Evolutionary conservation across 2,797 vertebrate genomes (phyloP).

Genomic region (Helicolenus hilgendorfi): DNA sequence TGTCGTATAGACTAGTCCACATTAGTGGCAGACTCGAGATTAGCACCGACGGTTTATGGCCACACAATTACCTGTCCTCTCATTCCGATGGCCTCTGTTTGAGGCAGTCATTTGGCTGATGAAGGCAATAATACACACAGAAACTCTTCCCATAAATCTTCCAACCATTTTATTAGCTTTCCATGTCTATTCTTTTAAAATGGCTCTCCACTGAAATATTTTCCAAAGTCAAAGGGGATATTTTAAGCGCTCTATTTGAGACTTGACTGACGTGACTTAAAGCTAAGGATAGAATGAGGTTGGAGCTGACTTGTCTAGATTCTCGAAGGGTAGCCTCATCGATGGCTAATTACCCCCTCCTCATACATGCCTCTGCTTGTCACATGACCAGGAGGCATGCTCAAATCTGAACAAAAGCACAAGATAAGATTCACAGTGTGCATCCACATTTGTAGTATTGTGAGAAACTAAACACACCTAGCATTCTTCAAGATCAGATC

Average conservation of each 20-base stretch:
- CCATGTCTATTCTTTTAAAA: background rate
- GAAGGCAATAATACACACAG: constrained; percentile 6
- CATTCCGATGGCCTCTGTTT: constrained; percentile 48
- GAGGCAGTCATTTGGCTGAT: constrained; percentile 65
- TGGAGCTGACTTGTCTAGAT: background rate
- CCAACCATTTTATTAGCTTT: constrained; percentile 17
- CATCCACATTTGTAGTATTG: background rate
- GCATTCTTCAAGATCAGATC: background rate
- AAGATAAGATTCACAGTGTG: background rate
- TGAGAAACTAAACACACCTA: background rate
- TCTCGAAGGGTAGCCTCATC: background rate
- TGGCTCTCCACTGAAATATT: background rate
- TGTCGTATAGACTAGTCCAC: background rate
- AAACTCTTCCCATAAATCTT: background rate
- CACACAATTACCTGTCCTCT: constrained; percentile 52
- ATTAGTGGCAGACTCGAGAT: constrained; percentile 44
- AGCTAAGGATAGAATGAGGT: background rate
- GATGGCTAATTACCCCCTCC: background rate
- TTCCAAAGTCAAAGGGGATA: background rate
- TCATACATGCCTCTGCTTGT: constrained; percentile 23
- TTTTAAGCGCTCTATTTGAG: background rate
- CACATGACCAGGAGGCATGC: constrained; percentile 17
- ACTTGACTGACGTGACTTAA: background rate
- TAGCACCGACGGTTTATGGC: constrained; percentile 63
- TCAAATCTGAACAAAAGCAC: background rate